Percentiles rank a stretch among this genome's conserved stretches.
phyloP scores from a whole-genome alignment of 1,140 invertebrate genomes.

The Forficula auricularia region DNA sequence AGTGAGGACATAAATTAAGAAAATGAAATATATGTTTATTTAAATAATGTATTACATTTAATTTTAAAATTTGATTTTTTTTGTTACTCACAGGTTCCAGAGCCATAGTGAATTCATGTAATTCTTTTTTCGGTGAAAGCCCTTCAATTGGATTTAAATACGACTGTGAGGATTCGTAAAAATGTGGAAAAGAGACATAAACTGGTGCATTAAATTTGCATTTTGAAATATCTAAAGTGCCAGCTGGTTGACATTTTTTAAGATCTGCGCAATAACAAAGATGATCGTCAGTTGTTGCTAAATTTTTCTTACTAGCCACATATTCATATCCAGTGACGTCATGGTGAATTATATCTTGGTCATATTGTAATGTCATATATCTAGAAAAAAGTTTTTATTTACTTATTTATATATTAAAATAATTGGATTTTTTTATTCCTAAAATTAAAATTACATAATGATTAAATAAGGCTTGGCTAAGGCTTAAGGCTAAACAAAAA shows the following conservation, averaged over 20 bases:
- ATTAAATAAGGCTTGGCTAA: no score
- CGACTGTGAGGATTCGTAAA: constrained; percentile 54
- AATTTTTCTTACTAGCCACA: constrained; percentile 34
- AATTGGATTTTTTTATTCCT: no score
- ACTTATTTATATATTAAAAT: no score
- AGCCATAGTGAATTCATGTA: constrained; percentile 49
- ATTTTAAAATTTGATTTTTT: no score
- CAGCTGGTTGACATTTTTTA: constrained; percentile 26
- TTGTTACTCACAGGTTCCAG: constrained; percentile 51
- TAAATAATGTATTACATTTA: no score
- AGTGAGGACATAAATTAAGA: no score
- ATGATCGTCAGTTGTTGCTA: constrained; percentile 47
- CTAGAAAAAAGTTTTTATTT: no score
- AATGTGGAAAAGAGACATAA: constrained; percentile 72
- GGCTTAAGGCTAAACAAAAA: no score
- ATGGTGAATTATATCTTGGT: constrained; percentile 20
- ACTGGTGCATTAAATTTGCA: constrained; percentile 57
- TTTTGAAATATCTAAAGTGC: constrained; percentile 46
- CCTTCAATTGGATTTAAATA: constrained; percentile 45
- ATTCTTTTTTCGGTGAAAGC: constrained; percentile 43
- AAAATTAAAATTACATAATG: no score
- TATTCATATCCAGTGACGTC: constrained; percentile 42
- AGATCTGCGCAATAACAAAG: constrained; percentile 31
- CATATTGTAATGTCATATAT: constrained; percentile 23
- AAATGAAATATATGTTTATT: no score